Percentiles rank a stretch among this genome's conserved stretches.
Conservation (phyloP, 2,888 invertebrate genomes). For the Drosophila tripunctata region DNA sequence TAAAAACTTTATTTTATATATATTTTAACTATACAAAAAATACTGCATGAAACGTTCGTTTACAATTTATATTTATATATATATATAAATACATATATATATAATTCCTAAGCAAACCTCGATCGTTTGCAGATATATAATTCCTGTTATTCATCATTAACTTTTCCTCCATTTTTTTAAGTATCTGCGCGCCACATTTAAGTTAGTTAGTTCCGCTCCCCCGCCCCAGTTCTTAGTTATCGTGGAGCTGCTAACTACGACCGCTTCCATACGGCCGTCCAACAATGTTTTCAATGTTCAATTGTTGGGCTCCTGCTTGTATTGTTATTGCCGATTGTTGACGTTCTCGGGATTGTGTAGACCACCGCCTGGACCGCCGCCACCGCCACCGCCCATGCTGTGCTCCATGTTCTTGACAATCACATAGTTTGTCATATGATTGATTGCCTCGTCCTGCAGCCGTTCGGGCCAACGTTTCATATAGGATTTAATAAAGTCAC, state of each 20-base stretch:
- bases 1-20: slow-evolving; percentile 73
- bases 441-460: slow-evolving; percentile 83
- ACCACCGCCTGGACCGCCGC: slow-evolving; percentile 51
- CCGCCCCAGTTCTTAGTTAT: slow-evolving; percentile 38
- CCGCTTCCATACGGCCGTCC: slow-evolving; percentile 46
- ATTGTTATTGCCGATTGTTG: slow-evolving; percentile 83
- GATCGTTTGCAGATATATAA: slow-evolving; percentile 30
- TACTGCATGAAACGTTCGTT: slow-evolving; percentile 72
- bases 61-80: too few relatives aligned
- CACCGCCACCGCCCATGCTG: slow-evolving; percentile 77
- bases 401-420: slow-evolving; percentile 84
- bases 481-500: slow-evolving; percentile 83
- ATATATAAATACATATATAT: slow-evolving; percentile 17
- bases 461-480: slow-evolving; percentile 83
- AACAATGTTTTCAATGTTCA: slow-evolving; percentile 55
- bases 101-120: slow-evolving; percentile 38
- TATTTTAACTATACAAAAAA: slow-evolving; percentile 78
- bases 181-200: slow-evolving; percentile 68
- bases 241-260: slow-evolving; percentile 60
- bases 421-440: slow-evolving; percentile 83
- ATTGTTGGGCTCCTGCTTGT: slow-evolving; percentile 80
- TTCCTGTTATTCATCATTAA: slow-evolving; percentile 45
- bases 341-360: slow-evolving; percentile 78
- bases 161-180: slow-evolving; percentile 40
- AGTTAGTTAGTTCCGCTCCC: slow-evolving; percentile 61